Evolutionary conservation across 2,888 invertebrate genomes (phyloP).

Genomic region (Smittia aterrima): DNA sequence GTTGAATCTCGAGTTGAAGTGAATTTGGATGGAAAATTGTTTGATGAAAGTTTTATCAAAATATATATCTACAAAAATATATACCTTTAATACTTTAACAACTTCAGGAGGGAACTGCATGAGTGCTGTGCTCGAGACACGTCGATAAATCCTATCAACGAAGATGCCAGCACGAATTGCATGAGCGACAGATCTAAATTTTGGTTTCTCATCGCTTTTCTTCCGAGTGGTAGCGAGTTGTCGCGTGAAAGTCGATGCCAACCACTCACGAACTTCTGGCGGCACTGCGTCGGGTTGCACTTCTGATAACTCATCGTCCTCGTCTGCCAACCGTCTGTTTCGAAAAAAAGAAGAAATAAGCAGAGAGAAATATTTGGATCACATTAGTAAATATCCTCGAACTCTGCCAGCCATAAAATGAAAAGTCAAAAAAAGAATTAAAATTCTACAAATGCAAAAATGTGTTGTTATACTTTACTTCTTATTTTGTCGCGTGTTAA

Average conservation of each 20-base stretch:
- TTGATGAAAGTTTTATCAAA: neutral
- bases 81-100: constrained; percentile 80
- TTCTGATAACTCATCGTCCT: constrained; percentile 93
- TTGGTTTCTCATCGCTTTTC: constrained; percentile 76
- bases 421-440: constrained; percentile 13
- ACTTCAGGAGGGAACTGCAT: constrained; percentile 88
- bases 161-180: constrained; percentile 95
- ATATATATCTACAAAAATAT: no score
- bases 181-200: constrained; percentile 93
- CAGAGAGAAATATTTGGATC: constrained; percentile 15
- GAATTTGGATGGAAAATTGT: no score
- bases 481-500: constrained; percentile 1
- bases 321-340: constrained; percentile 71
- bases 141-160: constrained; percentile 89
- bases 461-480: constrained; percentile 17
- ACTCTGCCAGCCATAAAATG: neutral
- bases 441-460: constrained; percentile 22
- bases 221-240: constrained; percentile 77
- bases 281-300: constrained; percentile 96
- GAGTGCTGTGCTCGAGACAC: constrained; percentile 72
- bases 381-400: neutral
- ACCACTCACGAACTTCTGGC: constrained; percentile 93
- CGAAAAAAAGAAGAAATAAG: neutral
- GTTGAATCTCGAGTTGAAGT: no score
- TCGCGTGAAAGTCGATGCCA: constrained; percentile 92